Evolutionary conservation across 30 jellyfish, hydroid and myxozoan genomes (phyloP).

Genomic region (Sanderia malayensis): DNA sequence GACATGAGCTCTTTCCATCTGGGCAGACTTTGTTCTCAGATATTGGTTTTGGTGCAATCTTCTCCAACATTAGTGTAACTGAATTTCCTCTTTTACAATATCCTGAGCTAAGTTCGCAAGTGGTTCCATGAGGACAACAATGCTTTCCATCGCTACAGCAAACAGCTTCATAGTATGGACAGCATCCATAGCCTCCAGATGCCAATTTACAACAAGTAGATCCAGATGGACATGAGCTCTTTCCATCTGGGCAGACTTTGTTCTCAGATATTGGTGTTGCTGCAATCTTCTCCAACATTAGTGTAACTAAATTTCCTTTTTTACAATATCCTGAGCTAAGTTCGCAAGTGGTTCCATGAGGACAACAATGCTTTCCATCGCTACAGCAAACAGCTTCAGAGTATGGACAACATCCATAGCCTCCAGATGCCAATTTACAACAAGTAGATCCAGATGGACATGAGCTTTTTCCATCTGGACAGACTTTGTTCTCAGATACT

Average conservation of each 20-base stretch:
- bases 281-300: constrained; percentile 28
- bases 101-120: constrained; percentile 28
- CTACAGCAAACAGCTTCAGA: constrained; percentile 12
- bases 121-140: constrained; percentile 72
- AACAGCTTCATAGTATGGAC: constrained; percentile 49
- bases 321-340: constrained; percentile 23
- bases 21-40: constrained; percentile 5
- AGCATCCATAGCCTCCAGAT: constrained; percentile 55
- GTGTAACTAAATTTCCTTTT: neutral
- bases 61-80: neutral
- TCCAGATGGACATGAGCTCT: constrained; percentile 41
- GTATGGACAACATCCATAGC: constrained; percentile 72
- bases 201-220: constrained; percentile 56
- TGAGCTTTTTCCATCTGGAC: constrained; percentile 7
- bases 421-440: constrained; percentile 58
- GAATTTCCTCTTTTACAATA: constrained; percentile 6
- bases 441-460: constrained; percentile 64
- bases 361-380: constrained; percentile 60
- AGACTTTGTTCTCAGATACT: neutral
- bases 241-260: constrained; percentile 43
- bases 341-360: constrained; percentile 50
- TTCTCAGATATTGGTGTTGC: constrained; percentile 13
- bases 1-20: constrained; percentile 30
- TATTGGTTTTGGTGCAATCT: neutral
- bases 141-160: constrained; percentile 67